Conservation (phyloP, 2,113 vertebrate genomes). For the Caracal caracal region DNA sequence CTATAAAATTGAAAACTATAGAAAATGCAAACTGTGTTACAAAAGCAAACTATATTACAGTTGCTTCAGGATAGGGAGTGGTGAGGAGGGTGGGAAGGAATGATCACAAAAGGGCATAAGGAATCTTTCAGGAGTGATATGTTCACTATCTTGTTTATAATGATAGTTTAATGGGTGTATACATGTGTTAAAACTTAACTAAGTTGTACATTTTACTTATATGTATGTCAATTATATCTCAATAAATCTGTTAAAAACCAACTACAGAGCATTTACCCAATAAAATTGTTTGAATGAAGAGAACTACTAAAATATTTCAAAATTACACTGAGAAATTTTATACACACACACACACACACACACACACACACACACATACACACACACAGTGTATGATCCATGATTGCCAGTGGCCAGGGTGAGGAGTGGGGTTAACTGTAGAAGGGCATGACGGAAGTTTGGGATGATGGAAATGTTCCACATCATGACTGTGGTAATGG, state of each 20-base stretch:
- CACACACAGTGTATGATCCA: neutral
- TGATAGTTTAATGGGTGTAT: neutral
- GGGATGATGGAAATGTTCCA: neutral
- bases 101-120: neutral
- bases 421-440: neutral
- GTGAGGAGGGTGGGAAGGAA: neutral
- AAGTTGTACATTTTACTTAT: neutral
- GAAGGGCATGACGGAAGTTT: neutral
- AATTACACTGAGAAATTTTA: neutral
- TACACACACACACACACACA: neutral
- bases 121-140: neutral
- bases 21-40: neutral
- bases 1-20: neutral
- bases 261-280: neutral
- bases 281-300: neutral
- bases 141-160: neutral
- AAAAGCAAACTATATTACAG: neutral
- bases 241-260: neutral
- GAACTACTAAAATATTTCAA: neutral
- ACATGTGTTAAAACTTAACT: neutral
- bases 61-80: neutral
- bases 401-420: neutral
- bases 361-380: neutral
- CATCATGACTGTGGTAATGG: neutral
- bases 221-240: neutral